Percentiles rank a stretch among this genome's conserved stretches.
Conservation (phyloP, 2,113 vertebrate species). For the Xyliphius kryptos region DNA sequence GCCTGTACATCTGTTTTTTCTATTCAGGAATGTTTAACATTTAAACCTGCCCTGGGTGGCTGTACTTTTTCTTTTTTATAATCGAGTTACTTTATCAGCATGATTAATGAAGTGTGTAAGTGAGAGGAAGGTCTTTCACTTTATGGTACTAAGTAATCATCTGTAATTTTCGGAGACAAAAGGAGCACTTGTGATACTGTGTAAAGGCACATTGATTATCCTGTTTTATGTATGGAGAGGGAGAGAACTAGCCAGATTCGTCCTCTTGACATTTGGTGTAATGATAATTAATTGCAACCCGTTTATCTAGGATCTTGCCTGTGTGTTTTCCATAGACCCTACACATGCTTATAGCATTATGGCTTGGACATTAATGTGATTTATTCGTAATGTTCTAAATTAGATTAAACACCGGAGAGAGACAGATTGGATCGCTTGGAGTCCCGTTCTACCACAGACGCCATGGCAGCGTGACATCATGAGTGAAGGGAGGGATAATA, state of each 20-base stretch:
- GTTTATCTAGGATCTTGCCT: constrained; percentile 35
- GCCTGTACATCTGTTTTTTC: background rate
- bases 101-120: constrained; percentile 27
- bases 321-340: constrained; percentile 42
- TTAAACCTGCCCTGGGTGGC: background rate
- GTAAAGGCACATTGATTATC: constrained; percentile 32
- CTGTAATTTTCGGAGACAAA: constrained; percentile 23
- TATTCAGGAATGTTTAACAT: background rate
- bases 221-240: constrained; percentile 18
- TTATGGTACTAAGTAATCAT: constrained; percentile 6
- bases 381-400: constrained; percentile 42
- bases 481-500: constrained; percentile 29
- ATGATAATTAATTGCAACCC: constrained; percentile 43
- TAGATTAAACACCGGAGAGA: constrained; percentile 41
- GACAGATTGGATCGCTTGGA: constrained; percentile 23
- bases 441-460: constrained; percentile 24
- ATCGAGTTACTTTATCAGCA: constrained; percentile 17
- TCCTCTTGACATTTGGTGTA: constrained; percentile 40
- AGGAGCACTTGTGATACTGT: constrained; percentile 4
- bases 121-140: constrained; percentile 7
- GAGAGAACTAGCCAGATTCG: constrained; percentile 24
- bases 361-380: constrained; percentile 38
- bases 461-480: constrained; percentile 39
- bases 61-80: background rate
- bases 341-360: constrained; percentile 29